Conservation (phyloP, 1,140 invertebrate genomes). For the Hirudo medicinalis region DNA sequence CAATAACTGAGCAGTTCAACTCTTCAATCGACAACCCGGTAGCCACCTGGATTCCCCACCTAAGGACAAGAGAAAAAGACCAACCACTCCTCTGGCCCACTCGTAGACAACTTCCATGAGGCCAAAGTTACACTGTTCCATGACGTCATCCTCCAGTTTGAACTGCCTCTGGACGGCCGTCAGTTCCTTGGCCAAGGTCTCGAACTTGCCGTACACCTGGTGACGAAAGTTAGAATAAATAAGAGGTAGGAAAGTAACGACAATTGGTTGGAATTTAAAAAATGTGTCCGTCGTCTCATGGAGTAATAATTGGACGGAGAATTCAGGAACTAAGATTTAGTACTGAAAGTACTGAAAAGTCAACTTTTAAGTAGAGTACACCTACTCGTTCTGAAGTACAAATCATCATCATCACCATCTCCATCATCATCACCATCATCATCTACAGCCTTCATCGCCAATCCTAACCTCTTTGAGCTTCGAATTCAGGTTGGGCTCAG, state of each 20-base stretch:
- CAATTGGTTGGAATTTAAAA: too few species aligned
- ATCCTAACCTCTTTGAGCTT: constrained; percentile 30
- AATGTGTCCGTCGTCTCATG: too few species aligned
- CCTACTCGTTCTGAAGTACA: too few species aligned
- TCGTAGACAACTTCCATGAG: constrained; percentile 84
- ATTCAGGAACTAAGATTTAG: too few species aligned
- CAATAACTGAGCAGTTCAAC: too few species aligned
- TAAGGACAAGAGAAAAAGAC: constrained; percentile 21
- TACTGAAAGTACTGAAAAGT: too few species aligned
- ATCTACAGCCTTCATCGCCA: not conserved
- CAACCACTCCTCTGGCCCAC: constrained; percentile 72
- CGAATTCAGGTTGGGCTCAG: constrained; percentile 33
- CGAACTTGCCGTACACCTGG: constrained; percentile 47
- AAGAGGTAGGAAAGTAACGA: too few species aligned
- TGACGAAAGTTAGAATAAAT: constrained; percentile 16
- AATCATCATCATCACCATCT: too few species aligned
- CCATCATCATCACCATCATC: too few species aligned
- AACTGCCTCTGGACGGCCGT: constrained; percentile 45
- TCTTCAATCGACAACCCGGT: not conserved
- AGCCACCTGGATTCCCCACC: not conserved
- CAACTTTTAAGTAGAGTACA: too few species aligned
- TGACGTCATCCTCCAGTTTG: constrained; percentile 45
- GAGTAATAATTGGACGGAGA: too few species aligned
- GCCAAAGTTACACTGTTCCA: constrained; percentile 70
- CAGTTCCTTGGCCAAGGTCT: constrained; percentile 45